Evolutionary conservation across 2,888 invertebrate genomes (phyloP), one percentile per base, ranked within the genome.

Genomic region (Leptinotarsa tumamoca): DNA sequence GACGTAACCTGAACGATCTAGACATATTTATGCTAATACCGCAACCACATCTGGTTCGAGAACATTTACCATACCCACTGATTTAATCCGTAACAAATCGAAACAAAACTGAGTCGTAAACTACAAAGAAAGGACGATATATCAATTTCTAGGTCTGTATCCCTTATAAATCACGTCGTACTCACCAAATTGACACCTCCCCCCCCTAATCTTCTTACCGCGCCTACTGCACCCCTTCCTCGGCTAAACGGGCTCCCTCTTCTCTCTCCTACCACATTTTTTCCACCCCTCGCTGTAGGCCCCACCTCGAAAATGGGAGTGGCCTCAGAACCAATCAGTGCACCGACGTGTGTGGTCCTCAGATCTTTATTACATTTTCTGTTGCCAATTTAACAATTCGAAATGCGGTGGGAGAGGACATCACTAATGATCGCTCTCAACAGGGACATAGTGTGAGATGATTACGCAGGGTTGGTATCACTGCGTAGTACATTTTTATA

Each of bases 271-370:
- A 66, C 77, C 75, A 66, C 75, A 66, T 74, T 67, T 52, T 56
- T 67, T 63, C 72, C 71, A 69, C 75, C 79, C 33, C 70, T 27
- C 14, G 27, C n/a, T 67, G 10, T n/a, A 49, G 50, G 71, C 52
- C 67, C 73, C 76, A 76, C 78, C 83, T 75, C 27, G 61, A 18
- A 23, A 73, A 71, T 54, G 78, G 86, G 87, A 80, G 85, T 82
- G 81, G 85, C 84, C 75, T 81, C 77, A 79, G 83, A 85, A 84
- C 88, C 88, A 88, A 88, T 88, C 87, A 86, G 84, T 85, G 86
- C 84, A 83, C 81, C 89, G 87, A 88, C 87, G 88, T 89, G 89
- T 89, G 89, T 88, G 89, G 89, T 89, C 89, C 86, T 84, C 87
- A 86, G 85, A 87, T 88, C 88, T 88, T 88, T 88, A 88, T 88